Evolutionary conservation across 2,797 vertebrate genomes (phyloP), one percentile per base, ranked within the genome.

Genomic region (Myiotriccus ornatus): DNA sequence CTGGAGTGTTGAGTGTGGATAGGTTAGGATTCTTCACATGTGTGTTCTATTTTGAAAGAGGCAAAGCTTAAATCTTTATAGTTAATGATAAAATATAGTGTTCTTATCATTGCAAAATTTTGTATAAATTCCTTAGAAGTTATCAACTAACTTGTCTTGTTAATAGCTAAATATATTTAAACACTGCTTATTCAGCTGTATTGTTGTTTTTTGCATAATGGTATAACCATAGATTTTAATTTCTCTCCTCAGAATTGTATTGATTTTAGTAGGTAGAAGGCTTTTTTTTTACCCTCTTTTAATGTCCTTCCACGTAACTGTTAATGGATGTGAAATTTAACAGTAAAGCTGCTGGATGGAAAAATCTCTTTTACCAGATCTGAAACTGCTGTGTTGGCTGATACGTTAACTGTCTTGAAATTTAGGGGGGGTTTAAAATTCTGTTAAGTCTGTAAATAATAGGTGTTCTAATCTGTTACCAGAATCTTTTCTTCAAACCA

Each of bases 371-470:
- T 32, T 84, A 55, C 22, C 25, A 68, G 70, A 41, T 64, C 65
- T 68, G 81, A 91, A 91, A 68, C 17, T 37, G 19, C 53, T 44
- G 28, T 77, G 20, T 49, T 90, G 56, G 50, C 62, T 87, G 69
- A 81, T 70, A 21, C 0, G 1, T 87, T 81, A 81, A 75, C 32
- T 70, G 34, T 56, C 65, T 43, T 49, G 25, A 49, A 53, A 52
- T 55, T 41, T 50, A 32, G 14, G 9, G 0, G 0, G 1, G 37
- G 50, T 50, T 65, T 18, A 5, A 1, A 37, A 46, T 87, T 91
- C 52, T 76, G 22, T 64, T 91, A 27, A 25, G 43, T 44, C 81
- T 84, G 24, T 71, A 74, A 69, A 55, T 50, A 57, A 70, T 60
- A 73, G 43, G 14, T 83, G 15, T 75, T 67, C 74, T 64, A 55